Evolutionary conservation across 2,888 invertebrate genomes (phyloP).

Genomic region (Molorchus minor): DNA sequence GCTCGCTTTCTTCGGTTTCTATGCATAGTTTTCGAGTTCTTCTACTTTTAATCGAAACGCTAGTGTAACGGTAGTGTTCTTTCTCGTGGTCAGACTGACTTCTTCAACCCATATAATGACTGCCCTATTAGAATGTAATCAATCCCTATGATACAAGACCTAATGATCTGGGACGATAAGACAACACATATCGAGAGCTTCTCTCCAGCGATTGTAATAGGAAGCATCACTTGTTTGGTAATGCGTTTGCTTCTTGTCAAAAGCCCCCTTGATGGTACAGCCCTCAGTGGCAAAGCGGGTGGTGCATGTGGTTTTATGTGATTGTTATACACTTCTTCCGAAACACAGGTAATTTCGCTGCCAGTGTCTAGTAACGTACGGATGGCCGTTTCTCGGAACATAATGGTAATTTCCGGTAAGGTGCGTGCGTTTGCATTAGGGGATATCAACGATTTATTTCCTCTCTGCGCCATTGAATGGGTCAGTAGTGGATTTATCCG

Average conservation of each 20-base stretch:
- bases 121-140: not conserved
- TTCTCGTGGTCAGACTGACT: not conserved
- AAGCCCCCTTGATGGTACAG: slow-evolving; percentile 13
- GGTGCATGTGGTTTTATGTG: not conserved
- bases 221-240: slow-evolving; percentile 12
- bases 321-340: slow-evolving; percentile 11
- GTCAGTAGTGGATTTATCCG: not conserved
- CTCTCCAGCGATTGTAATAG: too few relatives aligned
- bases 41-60: not conserved
- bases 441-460: not conserved
- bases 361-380: slow-evolving; percentile 19
- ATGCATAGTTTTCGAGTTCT: not conserved
- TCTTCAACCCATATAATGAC: not conserved
- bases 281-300: slow-evolving; percentile 14
- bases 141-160: slow-evolving; percentile 14
- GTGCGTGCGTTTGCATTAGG: not conserved
- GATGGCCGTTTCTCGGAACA: not conserved
- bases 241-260: slow-evolving; percentile 11
- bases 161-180: too few relatives aligned
- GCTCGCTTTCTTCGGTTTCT: not conserved
- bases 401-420: not conserved
- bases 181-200: too few relatives aligned
- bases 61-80: not conserved
- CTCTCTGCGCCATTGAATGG: not conserved
- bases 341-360: slow-evolving; percentile 20